Conservation (phyloP, 1,140 invertebrate species). For the Paralvinella palmiformis region DNA sequence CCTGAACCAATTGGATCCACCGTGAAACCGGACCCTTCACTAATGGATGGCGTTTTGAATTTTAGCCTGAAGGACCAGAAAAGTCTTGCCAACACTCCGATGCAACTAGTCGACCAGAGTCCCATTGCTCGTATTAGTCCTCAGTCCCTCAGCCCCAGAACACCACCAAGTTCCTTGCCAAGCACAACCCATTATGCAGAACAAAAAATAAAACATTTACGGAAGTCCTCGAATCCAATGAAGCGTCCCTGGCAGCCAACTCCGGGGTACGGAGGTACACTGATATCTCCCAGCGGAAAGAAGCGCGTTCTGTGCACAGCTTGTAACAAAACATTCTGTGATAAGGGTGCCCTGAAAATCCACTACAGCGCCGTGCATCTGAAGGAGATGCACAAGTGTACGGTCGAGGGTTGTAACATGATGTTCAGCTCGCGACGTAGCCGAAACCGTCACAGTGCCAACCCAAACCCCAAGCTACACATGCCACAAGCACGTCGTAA, state of each 20-base stretch:
- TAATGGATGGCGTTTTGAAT: background rate
- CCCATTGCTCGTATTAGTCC: background rate
- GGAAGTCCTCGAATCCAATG: slow-evolving; percentile 78
- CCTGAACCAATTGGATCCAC: background rate
- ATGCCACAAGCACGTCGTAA: slow-evolving; percentile 65
- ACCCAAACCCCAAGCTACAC: slow-evolving; percentile 97
- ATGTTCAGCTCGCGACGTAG: slow-evolving; percentile 97
- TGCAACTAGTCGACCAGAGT: slow-evolving; percentile 2
- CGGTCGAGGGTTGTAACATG: slow-evolving; percentile 97
- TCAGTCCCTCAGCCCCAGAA: too few relatives aligned
- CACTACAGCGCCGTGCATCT: slow-evolving; percentile 97
- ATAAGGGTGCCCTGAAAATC: slow-evolving; percentile 95
- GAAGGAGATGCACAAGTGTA: slow-evolving; percentile 98
- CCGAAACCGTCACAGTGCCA: slow-evolving; percentile 92
- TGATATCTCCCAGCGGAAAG: slow-evolving; percentile 49
- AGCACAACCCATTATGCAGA: too few relatives aligned
- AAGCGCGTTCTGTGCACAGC: slow-evolving; percentile 97
- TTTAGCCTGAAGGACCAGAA: slow-evolving; percentile 7
- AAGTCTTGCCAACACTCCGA: background rate
- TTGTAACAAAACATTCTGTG: slow-evolving; percentile 98
- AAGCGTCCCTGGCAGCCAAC: slow-evolving; percentile 86
- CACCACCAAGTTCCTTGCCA: slow-evolving; percentile 23
- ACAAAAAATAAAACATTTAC: slow-evolving; percentile 53
- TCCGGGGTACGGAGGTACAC: slow-evolving; percentile 40
- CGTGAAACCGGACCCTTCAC: background rate